Conservation (phyloP, 2,113 vertebrate genomes). For the Bubo scandiacus region DNA sequence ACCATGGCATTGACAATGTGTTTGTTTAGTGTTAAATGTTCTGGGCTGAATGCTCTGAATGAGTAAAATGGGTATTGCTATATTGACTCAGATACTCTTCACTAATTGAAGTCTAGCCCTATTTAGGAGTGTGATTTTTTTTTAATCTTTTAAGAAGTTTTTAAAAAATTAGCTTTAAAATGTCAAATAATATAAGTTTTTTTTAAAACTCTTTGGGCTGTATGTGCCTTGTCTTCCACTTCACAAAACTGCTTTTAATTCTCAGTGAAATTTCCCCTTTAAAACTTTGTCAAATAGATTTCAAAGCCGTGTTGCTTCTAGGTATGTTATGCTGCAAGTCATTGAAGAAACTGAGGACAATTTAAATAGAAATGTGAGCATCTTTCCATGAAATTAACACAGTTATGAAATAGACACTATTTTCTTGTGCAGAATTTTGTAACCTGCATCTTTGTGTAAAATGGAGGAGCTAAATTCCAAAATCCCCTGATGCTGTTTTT, state of each 20-base stretch:
- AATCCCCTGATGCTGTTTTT: background rate
- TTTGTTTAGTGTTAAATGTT: slow-evolving; percentile 32
- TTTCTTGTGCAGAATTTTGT: background rate
- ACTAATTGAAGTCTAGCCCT: background rate
- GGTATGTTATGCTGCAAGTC: background rate
- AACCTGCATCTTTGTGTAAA: background rate
- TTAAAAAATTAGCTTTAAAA: background rate
- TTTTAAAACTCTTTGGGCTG: background rate
- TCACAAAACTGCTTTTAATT: background rate
- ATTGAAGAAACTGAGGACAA: background rate
- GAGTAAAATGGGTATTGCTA: background rate
- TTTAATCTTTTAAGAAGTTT: background rate
- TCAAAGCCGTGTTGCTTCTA: background rate
- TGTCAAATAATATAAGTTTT: background rate
- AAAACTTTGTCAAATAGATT: background rate
- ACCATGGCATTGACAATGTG: background rate
- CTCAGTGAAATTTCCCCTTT: background rate
- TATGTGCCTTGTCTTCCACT: background rate
- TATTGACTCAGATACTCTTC: background rate
- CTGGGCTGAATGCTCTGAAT: background rate
- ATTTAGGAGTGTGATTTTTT: background rate
- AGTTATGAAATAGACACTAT: background rate
- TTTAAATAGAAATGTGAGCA: background rate
- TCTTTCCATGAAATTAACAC: background rate
- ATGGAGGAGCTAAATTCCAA: background rate